Percentiles rank a stretch among this genome's conserved stretches.
These are phyloP conservation scores for Pristionchus entomophagus DNA, from an alignment of 2,888 invertebrate species.

Conservation along the genomic window DNA sequence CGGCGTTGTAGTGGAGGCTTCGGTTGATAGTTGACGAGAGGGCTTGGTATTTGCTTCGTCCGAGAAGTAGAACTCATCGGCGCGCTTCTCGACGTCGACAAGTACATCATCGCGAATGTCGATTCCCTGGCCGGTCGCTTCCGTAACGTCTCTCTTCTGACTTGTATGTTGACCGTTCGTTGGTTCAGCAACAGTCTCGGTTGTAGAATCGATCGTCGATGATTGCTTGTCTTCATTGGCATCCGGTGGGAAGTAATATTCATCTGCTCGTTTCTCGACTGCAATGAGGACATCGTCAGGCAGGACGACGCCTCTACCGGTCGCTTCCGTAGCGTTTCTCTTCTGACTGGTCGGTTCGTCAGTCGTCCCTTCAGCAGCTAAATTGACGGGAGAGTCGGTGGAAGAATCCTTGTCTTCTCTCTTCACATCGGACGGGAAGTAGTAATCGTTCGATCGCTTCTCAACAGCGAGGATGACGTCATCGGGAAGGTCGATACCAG, in stretches of 20 bases:
- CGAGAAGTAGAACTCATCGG: neutral
- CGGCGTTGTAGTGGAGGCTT: too few relatives aligned
- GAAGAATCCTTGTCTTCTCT: too few relatives aligned
- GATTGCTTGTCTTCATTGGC: neutral
- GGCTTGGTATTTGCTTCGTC: neutral
- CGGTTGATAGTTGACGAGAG: too few relatives aligned
- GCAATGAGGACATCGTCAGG: neutral
- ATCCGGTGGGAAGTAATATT: constrained; percentile 31
- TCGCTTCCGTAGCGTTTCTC: neutral
- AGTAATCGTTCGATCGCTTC: neutral
- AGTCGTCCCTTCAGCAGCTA: too few relatives aligned
- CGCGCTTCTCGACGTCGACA: neutral
- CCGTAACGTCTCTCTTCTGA: neutral
- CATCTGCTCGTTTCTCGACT: neutral
- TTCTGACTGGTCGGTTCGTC: neutral
- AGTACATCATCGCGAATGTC: neutral
- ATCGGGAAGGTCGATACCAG: neutral
- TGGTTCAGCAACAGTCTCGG: neutral
- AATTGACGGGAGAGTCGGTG: too few relatives aligned
- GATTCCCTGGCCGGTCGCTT: neutral
- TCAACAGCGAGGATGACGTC: neutral
- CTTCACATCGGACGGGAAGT: too few relatives aligned
- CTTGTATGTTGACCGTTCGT: too few relatives aligned
- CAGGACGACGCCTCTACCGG: neutral
- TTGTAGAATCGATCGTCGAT: neutral